These are phyloP conservation scores for Spheniscus mendiculus DNA, from an alignment of 2,113 vertebrate genomes.

Conservation along the genomic window DNA sequence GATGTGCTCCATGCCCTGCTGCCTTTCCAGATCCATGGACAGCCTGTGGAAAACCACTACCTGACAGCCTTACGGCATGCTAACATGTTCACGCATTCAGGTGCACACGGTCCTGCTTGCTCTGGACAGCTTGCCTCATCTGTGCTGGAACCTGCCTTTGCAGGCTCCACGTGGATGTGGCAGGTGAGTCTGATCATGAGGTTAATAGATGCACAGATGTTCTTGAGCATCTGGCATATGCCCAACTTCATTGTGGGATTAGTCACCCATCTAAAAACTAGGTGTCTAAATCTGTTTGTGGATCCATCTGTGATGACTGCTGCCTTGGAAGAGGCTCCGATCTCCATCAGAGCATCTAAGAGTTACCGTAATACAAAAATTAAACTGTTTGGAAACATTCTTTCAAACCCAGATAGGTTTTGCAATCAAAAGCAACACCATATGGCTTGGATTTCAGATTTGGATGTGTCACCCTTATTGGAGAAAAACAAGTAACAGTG, in stretches of 20 bases:
- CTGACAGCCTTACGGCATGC: not conserved
- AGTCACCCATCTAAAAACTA: not conserved
- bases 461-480: constrained; percentile 1
- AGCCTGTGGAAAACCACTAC: not conserved
- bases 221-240: not conserved
- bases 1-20: not conserved
- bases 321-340: not conserved
- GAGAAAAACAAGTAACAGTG: constrained; percentile 33
- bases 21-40: not conserved
- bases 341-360: not conserved
- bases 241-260: not conserved
- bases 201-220: not conserved
- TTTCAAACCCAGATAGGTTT: not conserved
- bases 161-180: not conserved
- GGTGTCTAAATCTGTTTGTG: not conserved
- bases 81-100: not conserved
- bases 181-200: not conserved
- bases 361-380: not conserved
- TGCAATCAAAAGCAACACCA: not conserved
- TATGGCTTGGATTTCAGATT: not conserved
- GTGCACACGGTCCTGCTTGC: not conserved
- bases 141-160: not conserved
- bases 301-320: not conserved
- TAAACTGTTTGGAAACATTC: not conserved
- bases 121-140: not conserved